A percentile compares a stretch with the other conserved stretches of the same genome.
These are phyloP conservation scores for Copidosoma aretas DNA, from an alignment of 2,888 invertebrate genomes.

Conservation along the genomic window DNA sequence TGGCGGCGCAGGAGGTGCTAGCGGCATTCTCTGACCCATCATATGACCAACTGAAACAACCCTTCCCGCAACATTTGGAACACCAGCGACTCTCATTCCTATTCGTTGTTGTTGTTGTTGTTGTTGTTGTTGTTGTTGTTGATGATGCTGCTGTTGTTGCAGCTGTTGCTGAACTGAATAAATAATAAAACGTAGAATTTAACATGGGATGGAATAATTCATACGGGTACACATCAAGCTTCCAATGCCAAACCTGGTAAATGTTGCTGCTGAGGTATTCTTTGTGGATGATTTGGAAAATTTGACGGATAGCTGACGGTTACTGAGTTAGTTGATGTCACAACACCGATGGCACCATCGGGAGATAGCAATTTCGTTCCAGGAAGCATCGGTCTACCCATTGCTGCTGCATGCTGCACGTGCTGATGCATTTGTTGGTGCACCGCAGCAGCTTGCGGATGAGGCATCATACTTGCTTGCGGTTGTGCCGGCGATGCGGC, in stretches of 20 bases:
- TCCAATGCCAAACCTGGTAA: constrained; percentile 54
- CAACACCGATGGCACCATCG: constrained; percentile 73
- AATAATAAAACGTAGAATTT: neutral
- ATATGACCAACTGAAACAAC: constrained; percentile 59
- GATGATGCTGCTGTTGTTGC: neutral
- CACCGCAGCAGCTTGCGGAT: constrained; percentile 53
- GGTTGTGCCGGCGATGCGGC: constrained; percentile 49
- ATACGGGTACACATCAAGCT: neutral
- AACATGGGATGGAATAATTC: neutral
- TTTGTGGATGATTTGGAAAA: constrained; percentile 58
- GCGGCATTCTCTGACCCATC: constrained; percentile 60
- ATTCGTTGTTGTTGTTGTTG: constrained; percentile 52
- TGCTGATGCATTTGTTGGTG: constrained; percentile 68
- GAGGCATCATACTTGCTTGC: constrained; percentile 51
- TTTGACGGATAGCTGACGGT: constrained; percentile 60
- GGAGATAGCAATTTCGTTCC: constrained; percentile 66
- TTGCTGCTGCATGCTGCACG: constrained; percentile 72
- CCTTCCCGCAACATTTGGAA: constrained; percentile 61
- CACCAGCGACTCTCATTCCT: constrained; percentile 57
- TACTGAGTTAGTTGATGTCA: constrained; percentile 69
- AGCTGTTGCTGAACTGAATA: constrained; percentile 12
- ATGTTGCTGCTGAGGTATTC: constrained; percentile 56
- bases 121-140: constrained; percentile 16
- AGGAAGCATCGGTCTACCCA: constrained; percentile 66
- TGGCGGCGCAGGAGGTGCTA: constrained; percentile 65